Base-by-base conservation (phyloP, 2,113 vertebrate species). In the Cynoglossus semilaevis region DNA sequence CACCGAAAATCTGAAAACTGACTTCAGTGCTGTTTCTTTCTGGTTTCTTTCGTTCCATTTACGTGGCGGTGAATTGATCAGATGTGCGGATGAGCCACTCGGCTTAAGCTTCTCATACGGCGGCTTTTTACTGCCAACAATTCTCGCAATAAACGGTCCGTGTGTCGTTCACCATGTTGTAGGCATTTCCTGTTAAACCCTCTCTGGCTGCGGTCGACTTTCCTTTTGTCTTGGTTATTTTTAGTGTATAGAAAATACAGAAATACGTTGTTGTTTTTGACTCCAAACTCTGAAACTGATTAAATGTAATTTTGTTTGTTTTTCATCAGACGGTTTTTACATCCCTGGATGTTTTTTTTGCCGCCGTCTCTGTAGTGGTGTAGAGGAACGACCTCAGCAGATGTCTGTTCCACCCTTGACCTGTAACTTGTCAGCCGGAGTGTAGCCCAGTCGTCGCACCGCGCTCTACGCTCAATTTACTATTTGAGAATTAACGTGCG, bases 1-100 rank as follows among this genome's bases (percentile, higher is more conserved):
- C 15, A 29, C 7, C 8, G 38, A 59, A 41, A 7, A 6, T 34
- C n/a, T 44, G 59, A 51, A 66, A 15, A 50, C 17, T 15, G 51
- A 51, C 16, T 17, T 40, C 35, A 38, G 38, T 22, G 22, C 61
- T n/a, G 19, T 51, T 62, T 47, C 29, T 43, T 17, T 47, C 29
- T 43, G 19, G 58, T n/a, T n/a, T n/a, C 53, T 29, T 16, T 13
- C 40, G 35, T 14, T 40, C 16, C 43, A 44, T 53, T 64, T 67
- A 68, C 54, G 50, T 63, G 37, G 46, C 46, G 22, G 15, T 49
- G 52, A 74, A 71, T 52, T 44, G 47, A 59, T 64, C 42, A 34
- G 37, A n/a, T 43, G 15, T 38, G n/a, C 37, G 44, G 44, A 63
- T 1, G 18, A 19, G 19, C 17, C 18, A 42, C 61, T 56, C 51